Conservation (phyloP, 1,140 invertebrate species). For the Laupala kohalensis region DNA sequence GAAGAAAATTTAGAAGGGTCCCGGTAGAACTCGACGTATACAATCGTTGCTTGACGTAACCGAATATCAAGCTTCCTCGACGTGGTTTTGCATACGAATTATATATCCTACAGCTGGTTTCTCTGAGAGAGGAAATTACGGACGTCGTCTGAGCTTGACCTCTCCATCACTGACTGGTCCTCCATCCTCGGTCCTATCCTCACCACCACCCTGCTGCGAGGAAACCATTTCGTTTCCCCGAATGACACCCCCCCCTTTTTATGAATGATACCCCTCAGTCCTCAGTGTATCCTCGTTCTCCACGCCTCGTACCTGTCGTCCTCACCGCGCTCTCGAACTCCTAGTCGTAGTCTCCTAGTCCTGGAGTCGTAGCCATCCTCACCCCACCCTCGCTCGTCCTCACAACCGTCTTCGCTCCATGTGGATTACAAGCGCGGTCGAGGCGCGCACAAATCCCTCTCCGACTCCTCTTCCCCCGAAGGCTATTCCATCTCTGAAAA, state of each 20-base stretch:
- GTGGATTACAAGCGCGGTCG: constrained; percentile 9
- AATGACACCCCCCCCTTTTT: neutral
- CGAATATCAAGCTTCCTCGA: neutral
- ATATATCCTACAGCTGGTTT: neutral
- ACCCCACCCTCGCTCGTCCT: neutral
- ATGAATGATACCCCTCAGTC: neutral
- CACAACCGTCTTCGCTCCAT: constrained; percentile 1
- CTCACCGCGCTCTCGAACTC: neutral
- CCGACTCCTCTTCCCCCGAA: neutral
- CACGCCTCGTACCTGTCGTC: neutral
- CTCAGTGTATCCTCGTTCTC: neutral
- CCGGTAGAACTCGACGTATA: too few species aligned
- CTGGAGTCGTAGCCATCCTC: too few species aligned
- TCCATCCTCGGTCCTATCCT: neutral
- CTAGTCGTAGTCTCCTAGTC: neutral
- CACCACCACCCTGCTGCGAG: neutral
- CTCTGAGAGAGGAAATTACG: constrained; percentile 11
- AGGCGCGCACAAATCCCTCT: constrained; percentile 8
- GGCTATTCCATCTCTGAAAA: constrained; percentile 14
- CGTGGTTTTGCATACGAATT: constrained; percentile 12
- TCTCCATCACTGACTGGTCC: constrained; percentile 9
- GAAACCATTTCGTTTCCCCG: neutral
- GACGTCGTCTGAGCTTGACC: constrained; percentile 10
- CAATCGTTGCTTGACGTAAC: too few species aligned
- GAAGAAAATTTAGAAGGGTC: too few species aligned